Percentiles rank a stretch among this genome's conserved stretches.
Evolutionary conservation across 2,113 vertebrate species (phyloP).

Genomic region (Nesoenas mayeri): DNA sequence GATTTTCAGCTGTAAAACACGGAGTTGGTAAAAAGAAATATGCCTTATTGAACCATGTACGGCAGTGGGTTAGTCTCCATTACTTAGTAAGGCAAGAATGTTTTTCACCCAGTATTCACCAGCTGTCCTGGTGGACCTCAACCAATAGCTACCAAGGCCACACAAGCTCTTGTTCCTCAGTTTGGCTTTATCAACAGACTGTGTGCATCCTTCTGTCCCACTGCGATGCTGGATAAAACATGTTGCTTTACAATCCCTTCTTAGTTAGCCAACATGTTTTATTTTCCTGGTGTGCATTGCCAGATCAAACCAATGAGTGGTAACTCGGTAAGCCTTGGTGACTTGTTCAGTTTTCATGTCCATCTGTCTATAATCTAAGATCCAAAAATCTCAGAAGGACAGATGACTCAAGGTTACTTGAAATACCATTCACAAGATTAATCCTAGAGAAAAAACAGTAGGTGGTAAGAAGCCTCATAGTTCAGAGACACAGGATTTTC

Average conservation of each 20-base stretch:
- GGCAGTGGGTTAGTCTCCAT: background rate
- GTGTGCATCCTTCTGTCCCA: background rate
- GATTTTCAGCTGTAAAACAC: background rate
- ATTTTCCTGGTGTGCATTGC: background rate
- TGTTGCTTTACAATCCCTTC: background rate
- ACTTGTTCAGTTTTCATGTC: background rate
- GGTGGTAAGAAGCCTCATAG: background rate
- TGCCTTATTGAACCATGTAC: background rate
- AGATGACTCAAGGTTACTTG: slow-evolving; percentile 12
- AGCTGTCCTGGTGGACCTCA: background rate
- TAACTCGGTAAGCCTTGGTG: background rate
- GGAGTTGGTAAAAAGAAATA: background rate
- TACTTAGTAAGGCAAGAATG: background rate
- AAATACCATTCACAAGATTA: background rate
- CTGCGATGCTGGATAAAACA: background rate
- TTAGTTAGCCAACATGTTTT: background rate
- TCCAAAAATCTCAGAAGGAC: background rate
- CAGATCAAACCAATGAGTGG: background rate
- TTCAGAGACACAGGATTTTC: background rate
- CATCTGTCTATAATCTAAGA: slow-evolving; percentile 1
- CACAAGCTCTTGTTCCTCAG: background rate
- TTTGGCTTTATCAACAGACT: background rate
- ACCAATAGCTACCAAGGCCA: background rate
- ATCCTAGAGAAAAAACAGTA: background rate
- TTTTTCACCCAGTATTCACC: background rate